A percentile compares a stretch with the other conserved stretches of the same genome.
Evolutionary conservation across 2,888 invertebrate genomes (phyloP).

Genomic region (Dynastes hyllus): DNA sequence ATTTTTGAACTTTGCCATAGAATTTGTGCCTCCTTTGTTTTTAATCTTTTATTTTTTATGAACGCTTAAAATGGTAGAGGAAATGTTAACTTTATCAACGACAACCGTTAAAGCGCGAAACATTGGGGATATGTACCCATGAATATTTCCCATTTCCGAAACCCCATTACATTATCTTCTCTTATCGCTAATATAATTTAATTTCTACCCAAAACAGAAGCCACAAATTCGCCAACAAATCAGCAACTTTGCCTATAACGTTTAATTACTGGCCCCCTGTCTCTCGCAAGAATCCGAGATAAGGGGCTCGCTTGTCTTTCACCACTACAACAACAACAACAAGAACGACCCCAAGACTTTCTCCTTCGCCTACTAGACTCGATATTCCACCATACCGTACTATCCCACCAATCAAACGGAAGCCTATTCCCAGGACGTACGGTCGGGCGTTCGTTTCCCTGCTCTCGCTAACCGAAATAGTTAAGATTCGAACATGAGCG

Average conservation of each 20-base stretch:
- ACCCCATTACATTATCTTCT: slow-evolving; percentile 2
- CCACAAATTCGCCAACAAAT: slow-evolving; percentile 33
- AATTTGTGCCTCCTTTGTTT: too few species aligned
- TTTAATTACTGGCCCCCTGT: slow-evolving; percentile 36
- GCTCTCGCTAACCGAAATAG: slow-evolving; percentile 1
- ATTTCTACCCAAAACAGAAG: slow-evolving; percentile 16
- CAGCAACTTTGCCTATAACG: slow-evolving; percentile 36
- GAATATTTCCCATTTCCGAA: slow-evolving; percentile 13
- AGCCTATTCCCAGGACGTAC: slow-evolving; percentile 1
- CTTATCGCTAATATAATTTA: slow-evolving; percentile 21
- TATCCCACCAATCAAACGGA: slow-evolving; percentile 18
- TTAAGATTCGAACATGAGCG: slow-evolving; percentile 3
- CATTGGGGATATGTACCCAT: not conserved
- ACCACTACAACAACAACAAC: slow-evolving; percentile 18
- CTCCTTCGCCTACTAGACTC: not conserved
- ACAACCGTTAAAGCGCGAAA: too few species aligned
- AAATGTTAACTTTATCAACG: too few species aligned
- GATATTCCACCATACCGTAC: not conserved
- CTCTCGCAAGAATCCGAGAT: slow-evolving; percentile 37
- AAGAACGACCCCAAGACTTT: slow-evolving; percentile 10
- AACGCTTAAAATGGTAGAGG: too few species aligned
- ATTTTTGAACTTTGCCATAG: too few species aligned
- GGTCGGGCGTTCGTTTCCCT: not conserved
- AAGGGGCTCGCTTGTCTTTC: slow-evolving; percentile 30
- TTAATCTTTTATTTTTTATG: too few species aligned